Conservation (phyloP, 1,140 invertebrate species). For the Tigriopus japonicus region DNA sequence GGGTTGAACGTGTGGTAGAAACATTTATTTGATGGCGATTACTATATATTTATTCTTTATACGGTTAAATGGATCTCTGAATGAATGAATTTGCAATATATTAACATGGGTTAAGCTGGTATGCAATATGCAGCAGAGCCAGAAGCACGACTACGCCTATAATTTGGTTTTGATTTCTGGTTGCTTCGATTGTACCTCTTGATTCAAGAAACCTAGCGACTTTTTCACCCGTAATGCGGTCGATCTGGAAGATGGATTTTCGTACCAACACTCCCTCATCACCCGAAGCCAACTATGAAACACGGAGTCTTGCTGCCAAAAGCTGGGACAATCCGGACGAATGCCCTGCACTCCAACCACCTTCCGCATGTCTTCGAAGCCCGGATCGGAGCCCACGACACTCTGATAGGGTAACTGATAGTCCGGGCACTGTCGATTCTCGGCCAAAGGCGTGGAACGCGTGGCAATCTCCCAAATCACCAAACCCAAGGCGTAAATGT, state of each 20-base stretch:
- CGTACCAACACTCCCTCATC: slow-evolving; percentile 84
- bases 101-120: too few species aligned
- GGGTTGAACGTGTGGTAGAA: too few species aligned
- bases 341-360: slow-evolving; percentile 68
- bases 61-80: too few species aligned
- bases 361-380: slow-evolving; percentile 80
- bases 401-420: slow-evolving; percentile 88
- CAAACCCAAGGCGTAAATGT: slow-evolving; percentile 75
- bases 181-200: too few species aligned
- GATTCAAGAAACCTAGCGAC: slow-evolving; percentile 34
- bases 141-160: too few species aligned
- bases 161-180: too few species aligned
- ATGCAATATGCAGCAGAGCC: too few species aligned
- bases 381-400: slow-evolving; percentile 73
- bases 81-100: too few species aligned
- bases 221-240: slow-evolving; percentile 83
- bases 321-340: slow-evolving; percentile 66
- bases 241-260: slow-evolving; percentile 62
- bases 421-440: slow-evolving; percentile 28
- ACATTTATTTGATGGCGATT: too few species aligned
- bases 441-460: slow-evolving; percentile 21
- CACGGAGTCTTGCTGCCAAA: slow-evolving; percentile 45
- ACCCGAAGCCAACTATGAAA: slow-evolving; percentile 42
- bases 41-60: too few species aligned
- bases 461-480: slow-evolving; percentile 80